A percentile compares a stretch with the other conserved stretches of the same genome.
Evolutionary conservation across 2,888 invertebrate species (phyloP).

Genomic region (Drosophila phalerata): DNA sequence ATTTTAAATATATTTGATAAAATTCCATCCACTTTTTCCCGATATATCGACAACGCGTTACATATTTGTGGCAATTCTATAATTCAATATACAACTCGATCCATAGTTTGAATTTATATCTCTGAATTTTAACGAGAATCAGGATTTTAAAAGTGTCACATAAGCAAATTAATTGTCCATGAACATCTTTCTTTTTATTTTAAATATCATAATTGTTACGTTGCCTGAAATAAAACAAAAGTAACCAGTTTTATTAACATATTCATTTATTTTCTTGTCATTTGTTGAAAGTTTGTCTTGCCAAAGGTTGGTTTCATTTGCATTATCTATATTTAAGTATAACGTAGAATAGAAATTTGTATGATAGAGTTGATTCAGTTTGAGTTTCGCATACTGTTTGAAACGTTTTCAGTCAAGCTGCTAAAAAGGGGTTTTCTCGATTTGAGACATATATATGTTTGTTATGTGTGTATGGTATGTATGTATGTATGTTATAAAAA

Average conservation of each 20-base stretch:
- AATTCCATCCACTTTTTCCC: no score
- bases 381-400: slow-evolving; percentile 32
- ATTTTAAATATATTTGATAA: no score
- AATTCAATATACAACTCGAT: no score
- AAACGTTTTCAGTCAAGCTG: slow-evolving; percentile 65
- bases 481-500: slow-evolving; percentile 63
- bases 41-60: no score
- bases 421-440: slow-evolving; percentile 48
- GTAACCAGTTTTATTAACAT: slow-evolving; percentile 35
- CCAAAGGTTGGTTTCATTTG: slow-evolving; percentile 49
- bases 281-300: slow-evolving; percentile 54
- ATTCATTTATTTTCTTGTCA: slow-evolving; percentile 53
- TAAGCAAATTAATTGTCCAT: no score
- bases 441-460: slow-evolving; percentile 29
- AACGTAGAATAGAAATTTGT: slow-evolving; percentile 76
- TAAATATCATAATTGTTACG: no score
- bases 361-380: slow-evolving; percentile 66
- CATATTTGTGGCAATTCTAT: no score
- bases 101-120: no score
- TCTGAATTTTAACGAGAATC: no score
- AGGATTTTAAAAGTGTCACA: no score
- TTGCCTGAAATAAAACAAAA: not conserved
- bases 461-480: slow-evolving; percentile 35
- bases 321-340: slow-evolving; percentile 56
- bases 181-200: no score